Percentiles rank a stretch among this genome's conserved stretches.
Conservation (phyloP, 2,797 vertebrate species). For the Chrosomus eos region DNA sequence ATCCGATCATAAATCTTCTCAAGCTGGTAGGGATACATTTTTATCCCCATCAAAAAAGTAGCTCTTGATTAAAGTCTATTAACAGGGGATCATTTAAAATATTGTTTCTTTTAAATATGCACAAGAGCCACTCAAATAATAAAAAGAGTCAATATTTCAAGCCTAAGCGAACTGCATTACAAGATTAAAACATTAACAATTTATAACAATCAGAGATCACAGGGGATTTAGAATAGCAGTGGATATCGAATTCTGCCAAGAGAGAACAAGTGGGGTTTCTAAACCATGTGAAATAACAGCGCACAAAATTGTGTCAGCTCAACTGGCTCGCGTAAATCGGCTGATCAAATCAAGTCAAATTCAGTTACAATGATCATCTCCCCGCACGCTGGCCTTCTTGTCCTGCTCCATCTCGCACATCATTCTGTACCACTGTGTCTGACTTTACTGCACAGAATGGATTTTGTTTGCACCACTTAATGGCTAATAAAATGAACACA, state of each 20-base stretch:
- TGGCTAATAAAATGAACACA: slow-evolving; percentile 24
- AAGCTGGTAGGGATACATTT: background rate
- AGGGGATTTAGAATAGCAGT: slow-evolving; percentile 35
- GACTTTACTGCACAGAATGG: slow-evolving; percentile 47
- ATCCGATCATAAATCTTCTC: slow-evolving; percentile 27
- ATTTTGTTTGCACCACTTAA: slow-evolving; percentile 31
- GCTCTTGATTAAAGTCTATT: slow-evolving; percentile 26
- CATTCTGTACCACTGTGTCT: slow-evolving; percentile 19
- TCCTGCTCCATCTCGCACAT: slow-evolving; percentile 31
- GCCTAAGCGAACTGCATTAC: slow-evolving; percentile 17
- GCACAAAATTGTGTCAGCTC: slow-evolving; percentile 49
- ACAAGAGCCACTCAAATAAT: background rate
- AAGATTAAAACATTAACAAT: slow-evolving; percentile 43
- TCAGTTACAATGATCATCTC: slow-evolving; percentile 48
- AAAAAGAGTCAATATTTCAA: slow-evolving; percentile 11
- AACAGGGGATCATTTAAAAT: background rate
- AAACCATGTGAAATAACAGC: slow-evolving; percentile 43
- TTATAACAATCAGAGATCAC: slow-evolving; percentile 30
- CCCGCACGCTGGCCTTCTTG: slow-evolving; percentile 7
- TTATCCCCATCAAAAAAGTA: slow-evolving; percentile 5
- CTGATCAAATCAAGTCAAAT: slow-evolving; percentile 57
- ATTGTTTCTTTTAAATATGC: slow-evolving; percentile 4
- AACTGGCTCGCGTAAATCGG: slow-evolving; percentile 43
- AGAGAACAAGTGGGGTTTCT: slow-evolving; percentile 32
- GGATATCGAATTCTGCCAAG: slow-evolving; percentile 8